Percentiles rank a stretch among this genome's conserved stretches.
Conservation (phyloP, 2,888 invertebrate species). For the Carabus problematicus region DNA sequence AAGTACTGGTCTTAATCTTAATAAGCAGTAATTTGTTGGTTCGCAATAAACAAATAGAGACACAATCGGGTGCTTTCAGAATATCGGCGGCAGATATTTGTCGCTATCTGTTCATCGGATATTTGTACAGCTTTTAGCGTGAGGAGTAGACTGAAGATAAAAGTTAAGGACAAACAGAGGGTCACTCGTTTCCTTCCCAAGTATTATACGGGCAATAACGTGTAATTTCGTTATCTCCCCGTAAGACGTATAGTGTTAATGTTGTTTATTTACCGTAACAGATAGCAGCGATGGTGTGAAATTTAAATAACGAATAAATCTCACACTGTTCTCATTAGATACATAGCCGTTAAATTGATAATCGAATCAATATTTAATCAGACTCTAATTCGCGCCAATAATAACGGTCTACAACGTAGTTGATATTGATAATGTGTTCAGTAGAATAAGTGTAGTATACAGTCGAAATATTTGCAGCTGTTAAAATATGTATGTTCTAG, state of each 20-base stretch:
- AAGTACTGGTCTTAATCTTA: neutral
- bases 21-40: too few species aligned
- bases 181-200: too few species aligned
- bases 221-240: too few species aligned
- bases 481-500: too few species aligned
- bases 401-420: neutral
- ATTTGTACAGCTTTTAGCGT: neutral
- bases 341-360: slow-evolving; percentile 27
- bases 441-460: neutral
- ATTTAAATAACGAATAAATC: slow-evolving; percentile 37
- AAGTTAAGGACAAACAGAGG: neutral
- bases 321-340: slow-evolving; percentile 33
- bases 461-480: too few species aligned
- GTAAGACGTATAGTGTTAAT: too few species aligned
- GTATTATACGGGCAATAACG: too few species aligned
- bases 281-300: slow-evolving; percentile 20
- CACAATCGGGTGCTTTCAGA: too few species aligned
- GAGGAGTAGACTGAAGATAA: neutral
- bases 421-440: neutral
- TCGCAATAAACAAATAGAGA: too few species aligned
- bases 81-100: too few species aligned
- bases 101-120: too few species aligned
- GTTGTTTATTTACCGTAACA: too few species aligned
- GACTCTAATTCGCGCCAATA: neutral
- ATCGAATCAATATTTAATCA: slow-evolving; percentile 38